Evolutionary conservation across 92 coral and sea anemone species (phyloP).

Genomic region (Plumapathes pennacea): DNA sequence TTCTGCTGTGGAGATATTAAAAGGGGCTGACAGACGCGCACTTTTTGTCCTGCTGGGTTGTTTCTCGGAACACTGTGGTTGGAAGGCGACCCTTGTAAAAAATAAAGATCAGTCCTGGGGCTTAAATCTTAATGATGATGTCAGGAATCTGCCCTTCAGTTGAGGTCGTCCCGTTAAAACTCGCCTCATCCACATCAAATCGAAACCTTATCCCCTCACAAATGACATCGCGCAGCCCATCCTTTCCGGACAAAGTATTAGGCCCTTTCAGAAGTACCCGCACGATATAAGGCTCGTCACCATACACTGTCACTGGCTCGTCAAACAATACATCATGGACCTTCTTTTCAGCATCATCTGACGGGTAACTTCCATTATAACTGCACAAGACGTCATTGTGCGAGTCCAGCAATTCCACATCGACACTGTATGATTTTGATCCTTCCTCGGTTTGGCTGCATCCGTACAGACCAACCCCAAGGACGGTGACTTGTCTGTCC

Average conservation of each 20-base stretch:
- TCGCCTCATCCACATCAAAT: conserved; percentile 87
- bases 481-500: conserved; percentile 56
- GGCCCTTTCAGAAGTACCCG: conserved; percentile 82
- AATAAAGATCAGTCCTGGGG: neutral
- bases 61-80: no score
- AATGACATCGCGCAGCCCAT: conserved; percentile 73
- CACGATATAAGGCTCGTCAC: conserved; percentile 72
- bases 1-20: no score
- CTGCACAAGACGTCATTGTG: conserved; percentile 80
- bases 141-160: conserved; percentile 92
- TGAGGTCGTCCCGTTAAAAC: conserved; percentile 91
- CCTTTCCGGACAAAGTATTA: conserved; percentile 72
- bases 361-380: conserved; percentile 66
- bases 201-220: conserved; percentile 76
- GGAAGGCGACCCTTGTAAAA: no score
- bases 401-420: conserved; percentile 76
- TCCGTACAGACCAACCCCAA: conserved; percentile 85
- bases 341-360: conserved; percentile 34
- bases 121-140: conserved; percentile 58
- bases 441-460: conserved; percentile 47
- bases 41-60: no score
- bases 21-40: no score
- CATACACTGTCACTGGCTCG: conserved; percentile 56
- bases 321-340: conserved; percentile 72
- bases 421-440: conserved; percentile 57